These are phyloP conservation scores for Heliangelus exortis DNA, from an alignment of 2,797 vertebrate genomes.

Conservation along the genomic window DNA sequence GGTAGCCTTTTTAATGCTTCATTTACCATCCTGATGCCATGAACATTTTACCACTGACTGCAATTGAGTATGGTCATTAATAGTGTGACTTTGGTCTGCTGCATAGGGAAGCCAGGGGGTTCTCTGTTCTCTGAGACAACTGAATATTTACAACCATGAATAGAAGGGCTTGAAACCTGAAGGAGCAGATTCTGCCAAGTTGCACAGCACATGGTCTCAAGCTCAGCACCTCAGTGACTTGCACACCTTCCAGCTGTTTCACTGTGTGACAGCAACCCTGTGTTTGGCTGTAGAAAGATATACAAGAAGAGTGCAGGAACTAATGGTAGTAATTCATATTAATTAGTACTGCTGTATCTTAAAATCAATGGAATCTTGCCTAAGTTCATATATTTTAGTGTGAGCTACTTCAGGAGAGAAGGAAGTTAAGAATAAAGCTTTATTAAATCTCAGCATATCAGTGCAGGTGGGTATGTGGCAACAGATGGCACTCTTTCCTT, in stretches of 20 bases:
- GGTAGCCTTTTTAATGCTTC: background rate
- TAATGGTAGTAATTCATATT: background rate
- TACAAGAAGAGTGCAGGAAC: background rate
- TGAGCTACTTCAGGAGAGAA: background rate
- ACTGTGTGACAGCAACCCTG: background rate
- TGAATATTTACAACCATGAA: accelerated
- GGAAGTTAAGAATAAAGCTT: background rate
- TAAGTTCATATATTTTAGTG: background rate
- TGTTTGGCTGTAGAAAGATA: background rate
- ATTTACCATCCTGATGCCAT: background rate
- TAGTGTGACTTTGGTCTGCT: background rate
- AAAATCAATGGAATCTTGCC: background rate
- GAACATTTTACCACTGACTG: background rate
- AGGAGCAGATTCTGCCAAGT: background rate
- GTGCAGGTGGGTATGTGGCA: background rate
- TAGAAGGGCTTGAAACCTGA: background rate
- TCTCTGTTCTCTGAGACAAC: background rate
- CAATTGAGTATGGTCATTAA: background rate
- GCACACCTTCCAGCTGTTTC: background rate
- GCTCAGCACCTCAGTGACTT: background rate
- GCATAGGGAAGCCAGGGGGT: background rate
- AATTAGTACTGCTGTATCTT: background rate
- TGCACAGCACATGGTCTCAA: accelerated
- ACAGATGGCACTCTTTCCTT: background rate
- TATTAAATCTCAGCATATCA: background rate